Percentiles rank a stretch among this genome's conserved stretches.
Conservation (phyloP, 2,888 invertebrate species). For the Hypercompe scribonia region DNA sequence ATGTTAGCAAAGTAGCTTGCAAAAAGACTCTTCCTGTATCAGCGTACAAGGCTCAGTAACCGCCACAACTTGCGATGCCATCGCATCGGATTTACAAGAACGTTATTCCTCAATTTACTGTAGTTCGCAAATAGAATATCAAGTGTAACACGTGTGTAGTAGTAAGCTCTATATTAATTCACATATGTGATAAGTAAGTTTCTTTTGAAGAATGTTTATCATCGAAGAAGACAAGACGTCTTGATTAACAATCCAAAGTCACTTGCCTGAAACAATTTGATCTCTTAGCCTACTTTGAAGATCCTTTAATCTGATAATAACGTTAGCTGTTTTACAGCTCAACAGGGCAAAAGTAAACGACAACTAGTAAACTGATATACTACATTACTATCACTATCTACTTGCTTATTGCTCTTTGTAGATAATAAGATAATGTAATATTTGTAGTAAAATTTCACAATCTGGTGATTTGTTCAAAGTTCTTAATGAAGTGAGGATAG, state of each 20-base stretch:
- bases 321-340: neutral
- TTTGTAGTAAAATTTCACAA: no score
- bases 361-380: neutral
- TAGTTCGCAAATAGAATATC: conserved; percentile 63
- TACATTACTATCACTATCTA: neutral
- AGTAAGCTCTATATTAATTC: neutral
- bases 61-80: conserved; percentile 53
- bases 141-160: conserved; percentile 21
- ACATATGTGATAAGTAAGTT: neutral
- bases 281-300: no score
- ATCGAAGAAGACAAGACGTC: neutral
- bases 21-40: conserved; percentile 38
- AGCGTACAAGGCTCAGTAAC: conserved; percentile 20
- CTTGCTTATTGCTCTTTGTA: no score
- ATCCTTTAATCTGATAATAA: no score
- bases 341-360: neutral
- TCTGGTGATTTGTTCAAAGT: no score
- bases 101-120: conserved; percentile 66
- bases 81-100: conserved; percentile 61
- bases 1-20: conserved; percentile 49
- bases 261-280: neutral
- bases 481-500: no score
- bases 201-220: neutral
- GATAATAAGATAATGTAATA: no score
- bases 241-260: neutral